These are phyloP conservation scores for Laterallus jamaicensis DNA, from an alignment of 2,113 vertebrate genomes.

Conservation along the genomic window DNA sequence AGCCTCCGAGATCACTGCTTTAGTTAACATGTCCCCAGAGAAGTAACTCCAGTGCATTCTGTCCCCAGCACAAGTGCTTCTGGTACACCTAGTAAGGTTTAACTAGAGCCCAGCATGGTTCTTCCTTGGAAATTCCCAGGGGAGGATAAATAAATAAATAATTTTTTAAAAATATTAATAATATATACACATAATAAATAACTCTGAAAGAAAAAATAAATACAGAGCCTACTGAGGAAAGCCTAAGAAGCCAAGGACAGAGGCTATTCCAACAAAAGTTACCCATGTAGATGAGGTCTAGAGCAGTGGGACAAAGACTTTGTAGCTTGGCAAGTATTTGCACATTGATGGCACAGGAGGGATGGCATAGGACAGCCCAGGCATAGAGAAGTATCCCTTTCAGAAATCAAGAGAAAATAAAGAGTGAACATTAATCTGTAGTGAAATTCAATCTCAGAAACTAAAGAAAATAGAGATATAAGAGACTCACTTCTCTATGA, in stretches of 20 bases:
- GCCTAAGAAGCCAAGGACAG: background rate
- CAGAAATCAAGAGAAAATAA: background rate
- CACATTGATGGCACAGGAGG: background rate
- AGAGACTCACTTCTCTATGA: background rate
- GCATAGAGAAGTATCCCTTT: background rate
- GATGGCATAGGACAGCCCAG: background rate
- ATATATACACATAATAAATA: no score
- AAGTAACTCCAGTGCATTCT: rapidly evolving
- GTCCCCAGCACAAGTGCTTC: background rate
- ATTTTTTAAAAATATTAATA: no score
- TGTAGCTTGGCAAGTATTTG: background rate
- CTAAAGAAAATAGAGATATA: background rate
- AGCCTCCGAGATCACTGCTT: background rate
- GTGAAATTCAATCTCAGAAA: background rate
- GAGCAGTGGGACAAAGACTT: background rate
- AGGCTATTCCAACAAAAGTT: background rate
- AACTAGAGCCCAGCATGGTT: background rate
- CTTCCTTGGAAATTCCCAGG: background rate
- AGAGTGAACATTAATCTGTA: background rate
- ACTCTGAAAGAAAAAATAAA: background rate
- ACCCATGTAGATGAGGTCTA: background rate
- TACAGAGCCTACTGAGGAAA: background rate
- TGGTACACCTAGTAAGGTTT: background rate
- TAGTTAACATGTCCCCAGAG: background rate
- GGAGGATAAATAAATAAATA: no score